Conservation (phyloP, 2,797 vertebrate species). For the Falco novaeseelandiae region DNA sequence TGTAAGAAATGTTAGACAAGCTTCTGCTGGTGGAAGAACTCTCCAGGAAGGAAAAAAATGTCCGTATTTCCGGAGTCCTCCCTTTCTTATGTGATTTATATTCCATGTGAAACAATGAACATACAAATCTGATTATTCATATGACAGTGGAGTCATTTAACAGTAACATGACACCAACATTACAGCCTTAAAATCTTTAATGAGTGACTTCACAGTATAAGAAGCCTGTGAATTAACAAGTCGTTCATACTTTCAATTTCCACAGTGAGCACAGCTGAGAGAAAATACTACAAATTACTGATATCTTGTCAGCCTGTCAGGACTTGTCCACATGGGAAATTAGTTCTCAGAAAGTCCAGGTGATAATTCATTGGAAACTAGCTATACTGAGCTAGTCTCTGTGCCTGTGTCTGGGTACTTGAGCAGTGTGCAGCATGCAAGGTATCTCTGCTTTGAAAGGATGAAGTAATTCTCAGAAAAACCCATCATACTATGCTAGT, state of each 20-base stretch:
- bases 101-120: neutral
- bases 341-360: neutral
- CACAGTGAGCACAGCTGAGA: neutral
- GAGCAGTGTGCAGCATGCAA: neutral
- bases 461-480: neutral
- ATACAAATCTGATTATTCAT: neutral
- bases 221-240: neutral
- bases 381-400: neutral
- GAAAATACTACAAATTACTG: neutral
- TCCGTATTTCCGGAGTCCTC: neutral
- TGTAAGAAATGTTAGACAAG: neutral
- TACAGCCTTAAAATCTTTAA: neutral
- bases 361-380: neutral
- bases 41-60: neutral
- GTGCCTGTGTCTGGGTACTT: neutral
- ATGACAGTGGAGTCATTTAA: neutral
- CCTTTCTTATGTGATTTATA: neutral
- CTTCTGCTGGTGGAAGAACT: neutral
- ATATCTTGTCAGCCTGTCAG: neutral
- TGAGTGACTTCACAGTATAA: neutral
- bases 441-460: neutral
- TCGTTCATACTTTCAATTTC: conserved; percentile 11
- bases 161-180: neutral
- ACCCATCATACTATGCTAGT: neutral
- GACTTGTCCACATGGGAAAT: neutral